phyloP scores from a whole-genome alignment of 2,113 vertebrate species.

The Aleadryas rufinucha region DNA sequence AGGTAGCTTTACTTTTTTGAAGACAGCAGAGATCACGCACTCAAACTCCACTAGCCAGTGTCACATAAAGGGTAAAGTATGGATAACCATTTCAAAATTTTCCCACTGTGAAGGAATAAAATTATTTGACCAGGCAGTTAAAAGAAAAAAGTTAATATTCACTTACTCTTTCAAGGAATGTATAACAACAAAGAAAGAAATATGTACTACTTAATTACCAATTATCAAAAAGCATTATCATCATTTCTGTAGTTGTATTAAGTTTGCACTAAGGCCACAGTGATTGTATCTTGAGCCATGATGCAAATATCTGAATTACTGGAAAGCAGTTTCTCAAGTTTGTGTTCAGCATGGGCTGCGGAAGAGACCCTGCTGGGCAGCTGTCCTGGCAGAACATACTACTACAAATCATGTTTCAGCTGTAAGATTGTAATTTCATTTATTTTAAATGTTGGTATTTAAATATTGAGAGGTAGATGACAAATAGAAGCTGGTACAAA shows the following conservation, averaged over 20 bases:
- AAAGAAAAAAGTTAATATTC: background rate
- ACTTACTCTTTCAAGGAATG: background rate
- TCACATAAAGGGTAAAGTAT: background rate
- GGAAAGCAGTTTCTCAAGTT: background rate
- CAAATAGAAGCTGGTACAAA: background rate
- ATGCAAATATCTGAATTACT: background rate
- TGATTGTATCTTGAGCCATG: background rate
- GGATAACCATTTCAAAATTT: background rate
- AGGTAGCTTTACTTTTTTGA: constrained; percentile 16
- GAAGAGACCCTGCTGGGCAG: background rate
- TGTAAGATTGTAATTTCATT: background rate
- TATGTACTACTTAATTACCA: background rate
- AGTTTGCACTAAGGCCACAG: background rate
- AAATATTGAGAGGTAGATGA: background rate
- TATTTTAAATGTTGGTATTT: background rate
- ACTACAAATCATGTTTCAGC: background rate
- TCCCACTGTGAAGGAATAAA: background rate
- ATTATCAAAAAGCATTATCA: background rate
- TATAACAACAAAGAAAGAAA: background rate
- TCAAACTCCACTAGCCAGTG: background rate
- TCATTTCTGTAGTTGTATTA: background rate
- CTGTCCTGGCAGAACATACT: background rate
- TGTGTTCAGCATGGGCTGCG: background rate
- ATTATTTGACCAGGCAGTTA: background rate
- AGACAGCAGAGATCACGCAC: background rate